Evolutionary conservation across 2,888 invertebrate species (phyloP).

Genomic region (Mythimna ferrago): DNA sequence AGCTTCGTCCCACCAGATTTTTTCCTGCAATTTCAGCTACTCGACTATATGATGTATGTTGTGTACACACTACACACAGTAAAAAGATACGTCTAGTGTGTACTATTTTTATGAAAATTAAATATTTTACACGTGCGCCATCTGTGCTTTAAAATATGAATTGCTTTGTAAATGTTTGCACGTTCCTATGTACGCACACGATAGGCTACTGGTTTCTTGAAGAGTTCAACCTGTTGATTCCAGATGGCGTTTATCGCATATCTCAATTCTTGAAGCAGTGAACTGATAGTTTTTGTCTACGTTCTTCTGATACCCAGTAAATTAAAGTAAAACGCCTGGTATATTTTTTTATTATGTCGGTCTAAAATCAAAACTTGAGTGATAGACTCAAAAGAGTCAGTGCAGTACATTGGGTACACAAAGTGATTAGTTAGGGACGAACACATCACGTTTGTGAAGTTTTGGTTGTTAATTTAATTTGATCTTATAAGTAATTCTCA

Average conservation of each 20-base stretch:
- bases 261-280: not conserved
- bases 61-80: no score
- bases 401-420: not conserved
- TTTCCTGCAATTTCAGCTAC: not conserved
- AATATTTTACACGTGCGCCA: constrained; percentile 16
- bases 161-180: not conserved
- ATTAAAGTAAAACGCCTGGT: not conserved
- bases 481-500: no score
- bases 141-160: constrained; percentile 8
- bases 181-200: no score
- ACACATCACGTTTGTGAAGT: no score
- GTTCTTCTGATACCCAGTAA: not conserved
- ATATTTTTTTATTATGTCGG: not conserved
- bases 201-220: not conserved
- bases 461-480: no score
- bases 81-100: no score
- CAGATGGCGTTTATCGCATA: constrained; percentile 12
- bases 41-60: no score
- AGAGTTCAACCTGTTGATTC: not conserved
- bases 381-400: not conserved
- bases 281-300: not conserved
- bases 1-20: no score
- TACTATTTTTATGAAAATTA: no score
- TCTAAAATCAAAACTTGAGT: not conserved
- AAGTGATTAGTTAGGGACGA: no score